Conservation (phyloP, 1,140 invertebrate genomes). For the Tetragnatha versicolor region DNA sequence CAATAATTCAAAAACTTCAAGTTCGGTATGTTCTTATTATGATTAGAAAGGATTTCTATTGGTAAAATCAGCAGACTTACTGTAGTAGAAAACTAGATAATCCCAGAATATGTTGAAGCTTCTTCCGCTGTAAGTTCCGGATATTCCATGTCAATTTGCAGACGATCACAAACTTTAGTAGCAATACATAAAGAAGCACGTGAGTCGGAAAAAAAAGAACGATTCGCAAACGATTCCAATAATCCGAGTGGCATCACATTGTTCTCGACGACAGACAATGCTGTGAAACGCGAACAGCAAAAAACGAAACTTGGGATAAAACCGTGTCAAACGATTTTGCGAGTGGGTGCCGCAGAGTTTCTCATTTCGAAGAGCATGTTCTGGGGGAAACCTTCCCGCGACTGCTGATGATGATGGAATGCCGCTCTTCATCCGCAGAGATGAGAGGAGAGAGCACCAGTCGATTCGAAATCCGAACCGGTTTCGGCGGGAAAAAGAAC, state of each 20-base stretch:
- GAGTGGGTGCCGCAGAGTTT: not conserved
- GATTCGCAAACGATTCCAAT: not conserved
- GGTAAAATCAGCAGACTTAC: not conserved
- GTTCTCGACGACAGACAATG: slow-evolving; percentile 22
- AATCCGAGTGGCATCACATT: slow-evolving; percentile 29
- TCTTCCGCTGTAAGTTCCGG: too few relatives aligned
- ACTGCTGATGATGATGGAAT: not conserved
- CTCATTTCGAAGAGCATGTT: not conserved
- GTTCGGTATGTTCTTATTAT: too few relatives aligned
- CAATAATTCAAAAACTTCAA: too few relatives aligned
- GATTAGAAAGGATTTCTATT: not conserved
- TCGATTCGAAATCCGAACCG: not conserved
- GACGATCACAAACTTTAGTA: not conserved
- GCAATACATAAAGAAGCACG: not conserved
- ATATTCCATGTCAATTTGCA: not conserved
- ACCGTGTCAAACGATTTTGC: slow-evolving; percentile 24
- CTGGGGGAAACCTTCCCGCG: not conserved
- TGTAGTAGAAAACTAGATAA: not conserved
- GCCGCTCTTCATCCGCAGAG: not conserved
- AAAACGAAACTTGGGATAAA: slow-evolving; percentile 5
- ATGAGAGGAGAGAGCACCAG: not conserved
- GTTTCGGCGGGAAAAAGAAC: not conserved
- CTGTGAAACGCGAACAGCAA: slow-evolving; percentile 21
- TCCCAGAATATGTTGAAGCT: not conserved
- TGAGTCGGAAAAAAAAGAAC: slow-evolving; percentile 6